These are phyloP conservation scores for Sebastes matsubarae DNA, from an alignment of 2,797 vertebrate species.

Conservation along the genomic window DNA sequence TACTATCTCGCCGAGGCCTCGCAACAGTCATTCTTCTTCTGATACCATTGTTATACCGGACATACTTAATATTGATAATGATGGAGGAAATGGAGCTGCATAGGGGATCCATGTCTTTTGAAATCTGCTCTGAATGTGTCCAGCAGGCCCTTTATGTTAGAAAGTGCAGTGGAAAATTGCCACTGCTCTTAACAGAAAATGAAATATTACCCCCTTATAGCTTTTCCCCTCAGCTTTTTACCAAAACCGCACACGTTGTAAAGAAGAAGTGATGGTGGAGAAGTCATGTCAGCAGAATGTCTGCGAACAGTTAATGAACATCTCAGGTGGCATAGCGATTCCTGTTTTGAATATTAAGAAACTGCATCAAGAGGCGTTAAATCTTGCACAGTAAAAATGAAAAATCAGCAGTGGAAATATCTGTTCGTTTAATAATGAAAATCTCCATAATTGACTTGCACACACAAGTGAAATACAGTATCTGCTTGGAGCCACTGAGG, in stretches of 20 bases:
- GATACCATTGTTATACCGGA: slow-evolving; percentile 20
- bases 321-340: slow-evolving; percentile 34
- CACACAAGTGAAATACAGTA: not conserved
- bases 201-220: slow-evolving; percentile 38
- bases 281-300: slow-evolving; percentile 51
- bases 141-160: slow-evolving; percentile 30
- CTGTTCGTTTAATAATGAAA: slow-evolving; percentile 9
- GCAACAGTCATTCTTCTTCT: slow-evolving; percentile 39
- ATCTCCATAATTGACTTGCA: slow-evolving; percentile 3
- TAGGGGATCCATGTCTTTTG: slow-evolving; percentile 11
- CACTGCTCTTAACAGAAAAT: slow-evolving; percentile 47
- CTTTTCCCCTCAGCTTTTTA: slow-evolving; percentile 35
- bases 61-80: slow-evolving; percentile 44
- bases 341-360: slow-evolving; percentile 40
- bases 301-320: slow-evolving; percentile 31
- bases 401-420: not conserved
- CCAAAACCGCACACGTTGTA: slow-evolving; percentile 29
- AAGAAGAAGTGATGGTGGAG: slow-evolving; percentile 19
- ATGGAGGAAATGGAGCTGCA: slow-evolving; percentile 5
- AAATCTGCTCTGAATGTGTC: slow-evolving; percentile 31
- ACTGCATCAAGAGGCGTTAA: slow-evolving; percentile 11
- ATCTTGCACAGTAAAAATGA: slow-evolving; percentile 5
- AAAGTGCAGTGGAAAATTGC: slow-evolving; percentile 34
- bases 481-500: not conserved
- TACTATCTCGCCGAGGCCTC: slow-evolving; percentile 29